Conservation (phyloP, 2,113 vertebrate species). For the Oncorhynchus gorbuscha region DNA sequence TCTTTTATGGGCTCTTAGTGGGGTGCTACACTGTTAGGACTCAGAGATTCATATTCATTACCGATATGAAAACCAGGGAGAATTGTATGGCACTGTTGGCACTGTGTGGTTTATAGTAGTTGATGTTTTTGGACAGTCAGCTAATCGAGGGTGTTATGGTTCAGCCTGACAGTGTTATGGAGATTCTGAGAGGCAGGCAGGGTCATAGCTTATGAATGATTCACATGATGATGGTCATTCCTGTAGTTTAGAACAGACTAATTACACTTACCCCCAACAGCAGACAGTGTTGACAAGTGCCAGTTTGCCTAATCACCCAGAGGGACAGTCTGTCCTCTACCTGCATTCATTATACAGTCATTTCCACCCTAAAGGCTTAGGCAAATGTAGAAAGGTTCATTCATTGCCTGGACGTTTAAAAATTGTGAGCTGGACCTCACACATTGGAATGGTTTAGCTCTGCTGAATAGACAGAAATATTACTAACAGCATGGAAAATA, state of each 20-base stretch:
- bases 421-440: not conserved
- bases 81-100: not conserved
- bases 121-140: not conserved
- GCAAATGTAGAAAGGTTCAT: not conserved
- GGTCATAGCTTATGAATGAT: not conserved
- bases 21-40: constrained; percentile 12
- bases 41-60: constrained; percentile 55
- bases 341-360: not conserved
- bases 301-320: constrained; percentile 15
- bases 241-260: not conserved
- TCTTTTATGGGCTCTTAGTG: constrained; percentile 46
- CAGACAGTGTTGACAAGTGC: not conserved
- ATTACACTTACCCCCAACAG: not conserved
- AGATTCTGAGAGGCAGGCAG: not conserved
- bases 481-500: constrained; percentile 30
- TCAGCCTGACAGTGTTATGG: not conserved
- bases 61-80: constrained; percentile 23
- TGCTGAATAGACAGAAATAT: constrained; percentile 29
- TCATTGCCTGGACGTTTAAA: constrained; percentile 12
- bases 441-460: constrained; percentile 8
- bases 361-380: not conserved
- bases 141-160: not conserved
- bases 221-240: not conserved
- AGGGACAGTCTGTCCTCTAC: constrained; percentile 41
- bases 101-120: not conserved